Conservation (phyloP, 2,113 vertebrate genomes). For the Microcebus ravelobensis region DNA sequence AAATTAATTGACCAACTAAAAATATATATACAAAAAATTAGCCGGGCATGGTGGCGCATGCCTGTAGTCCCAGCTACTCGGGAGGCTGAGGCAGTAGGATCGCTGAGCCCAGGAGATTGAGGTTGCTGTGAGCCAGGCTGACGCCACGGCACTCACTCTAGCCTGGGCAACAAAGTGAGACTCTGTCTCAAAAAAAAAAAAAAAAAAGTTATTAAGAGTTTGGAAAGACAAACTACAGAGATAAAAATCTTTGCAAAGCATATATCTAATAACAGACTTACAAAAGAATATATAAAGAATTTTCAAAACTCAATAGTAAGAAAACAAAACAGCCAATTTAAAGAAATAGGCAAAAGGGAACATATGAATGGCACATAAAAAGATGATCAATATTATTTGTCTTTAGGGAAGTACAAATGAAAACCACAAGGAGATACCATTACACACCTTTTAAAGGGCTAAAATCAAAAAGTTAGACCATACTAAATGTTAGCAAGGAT, state of each 20-base stretch:
- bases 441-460: not conserved
- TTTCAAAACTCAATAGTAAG: not conserved
- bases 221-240: not conserved
- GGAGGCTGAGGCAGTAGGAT: too few relatives aligned
- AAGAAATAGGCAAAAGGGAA: not conserved
- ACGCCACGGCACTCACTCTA: too few relatives aligned
- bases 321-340: not conserved
- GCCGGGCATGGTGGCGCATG: too few relatives aligned
- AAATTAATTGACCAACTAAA: too few relatives aligned
- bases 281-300: not conserved
- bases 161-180: too few relatives aligned
- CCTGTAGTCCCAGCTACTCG: too few relatives aligned
- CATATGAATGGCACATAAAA: not conserved
- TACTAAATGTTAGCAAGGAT: not conserved
- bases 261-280: conserved; percentile 14
- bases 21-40: too few relatives aligned
- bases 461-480: not conserved
- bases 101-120: too few relatives aligned
- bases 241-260: not conserved
- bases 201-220: not conserved
- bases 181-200: too few relatives aligned
- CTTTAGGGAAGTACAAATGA: not conserved
- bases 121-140: too few relatives aligned
- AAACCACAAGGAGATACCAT: not conserved
- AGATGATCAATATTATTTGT: not conserved